Percentiles rank a stretch among this genome's conserved stretches.
These are phyloP conservation scores for Myripristis jacobus DNA, from an alignment of 2,797 vertebrate genomes.

Conservation along the genomic window DNA sequence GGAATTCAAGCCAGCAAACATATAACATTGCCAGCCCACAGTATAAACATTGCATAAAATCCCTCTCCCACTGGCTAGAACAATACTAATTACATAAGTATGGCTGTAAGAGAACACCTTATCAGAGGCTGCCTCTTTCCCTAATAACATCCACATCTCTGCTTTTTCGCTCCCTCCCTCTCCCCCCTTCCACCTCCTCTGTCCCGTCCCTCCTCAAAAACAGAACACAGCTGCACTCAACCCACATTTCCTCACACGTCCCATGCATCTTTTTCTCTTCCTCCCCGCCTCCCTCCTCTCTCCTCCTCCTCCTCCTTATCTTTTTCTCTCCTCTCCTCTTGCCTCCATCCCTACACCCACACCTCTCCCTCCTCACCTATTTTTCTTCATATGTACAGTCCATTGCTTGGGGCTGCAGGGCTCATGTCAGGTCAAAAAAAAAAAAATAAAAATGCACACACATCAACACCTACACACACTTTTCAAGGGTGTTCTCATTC, in stretches of 20 bases:
- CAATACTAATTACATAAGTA: constrained; percentile 47
- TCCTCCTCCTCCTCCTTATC: not conserved
- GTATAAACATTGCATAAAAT: constrained; percentile 34
- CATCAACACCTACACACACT: constrained; percentile 8
- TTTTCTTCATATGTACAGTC: constrained; percentile 16
- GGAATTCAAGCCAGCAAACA: constrained; percentile 15
- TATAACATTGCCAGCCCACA: constrained; percentile 9
- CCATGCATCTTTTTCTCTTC: not conserved
- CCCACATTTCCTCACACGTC: constrained; percentile 13
- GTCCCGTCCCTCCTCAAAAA: constrained; percentile 36
- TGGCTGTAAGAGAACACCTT: constrained; percentile 30
- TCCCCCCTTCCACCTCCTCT: constrained; percentile 23
- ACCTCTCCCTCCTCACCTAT: constrained; percentile 9
- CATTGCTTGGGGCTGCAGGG: not conserved
- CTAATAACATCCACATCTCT: constrained; percentile 38
- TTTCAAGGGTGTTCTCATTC: not conserved
- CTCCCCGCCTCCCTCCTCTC: not conserved
- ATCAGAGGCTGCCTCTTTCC: constrained; percentile 39
- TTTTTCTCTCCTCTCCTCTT: constrained; percentile 15
- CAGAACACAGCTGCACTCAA: constrained; percentile 12
- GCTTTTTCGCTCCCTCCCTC: not conserved
- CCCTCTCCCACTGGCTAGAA: constrained; percentile 38
- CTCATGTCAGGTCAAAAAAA: not conserved
- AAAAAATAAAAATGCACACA: not conserved
- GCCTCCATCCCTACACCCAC: not conserved